Percentiles rank a stretch among this genome's conserved stretches.
phyloP scores from a whole-genome alignment of 2,888 invertebrate genomes.

The Scaptomyza tumidula region DNA sequence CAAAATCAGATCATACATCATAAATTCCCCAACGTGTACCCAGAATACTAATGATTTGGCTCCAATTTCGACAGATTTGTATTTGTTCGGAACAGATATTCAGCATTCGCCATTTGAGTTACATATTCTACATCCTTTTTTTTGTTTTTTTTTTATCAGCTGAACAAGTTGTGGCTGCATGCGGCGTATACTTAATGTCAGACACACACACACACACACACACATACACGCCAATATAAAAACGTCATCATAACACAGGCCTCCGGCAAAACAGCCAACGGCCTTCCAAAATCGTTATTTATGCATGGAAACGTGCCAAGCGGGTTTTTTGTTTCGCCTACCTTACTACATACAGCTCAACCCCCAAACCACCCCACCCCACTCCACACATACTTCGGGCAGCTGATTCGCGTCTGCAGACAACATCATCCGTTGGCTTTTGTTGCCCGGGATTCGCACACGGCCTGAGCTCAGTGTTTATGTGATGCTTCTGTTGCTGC shows the following conservation, averaged over 20 bases:
- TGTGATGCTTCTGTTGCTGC: slow-evolving; percentile 24
- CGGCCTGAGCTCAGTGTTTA: slow-evolving; percentile 43
- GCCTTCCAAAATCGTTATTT: slow-evolving; percentile 79
- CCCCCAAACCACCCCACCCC: too few species aligned
- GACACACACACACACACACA: slow-evolving; percentile 35
- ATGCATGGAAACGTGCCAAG: slow-evolving; percentile 73
- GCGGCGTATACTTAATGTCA: slow-evolving; percentile 79
- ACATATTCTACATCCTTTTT: slow-evolving; percentile 15
- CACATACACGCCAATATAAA: slow-evolving; percentile 38
- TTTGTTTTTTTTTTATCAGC: slow-evolving; percentile 22
- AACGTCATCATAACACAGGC: slow-evolving; percentile 79
- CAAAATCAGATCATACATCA: slow-evolving; percentile 31
- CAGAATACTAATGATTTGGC: slow-evolving; percentile 50
- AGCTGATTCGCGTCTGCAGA: slow-evolving; percentile 65
- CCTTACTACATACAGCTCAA: neutral
- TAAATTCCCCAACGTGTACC: slow-evolving; percentile 37
- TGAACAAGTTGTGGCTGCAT: slow-evolving; percentile 49
- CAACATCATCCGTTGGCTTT: slow-evolving; percentile 54
- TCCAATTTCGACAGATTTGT: slow-evolving; percentile 27
- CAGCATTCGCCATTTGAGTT: slow-evolving; percentile 27
- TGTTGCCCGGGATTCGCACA: slow-evolving; percentile 34
- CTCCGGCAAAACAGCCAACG: slow-evolving; percentile 50
- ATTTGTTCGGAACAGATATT: slow-evolving; percentile 9
- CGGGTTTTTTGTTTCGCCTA: slow-evolving; percentile 49
- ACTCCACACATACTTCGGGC: slow-evolving; percentile 6